Evolutionary conservation across 2,113 vertebrate species (phyloP).

Genomic region (Actinemys pallida): DNA sequence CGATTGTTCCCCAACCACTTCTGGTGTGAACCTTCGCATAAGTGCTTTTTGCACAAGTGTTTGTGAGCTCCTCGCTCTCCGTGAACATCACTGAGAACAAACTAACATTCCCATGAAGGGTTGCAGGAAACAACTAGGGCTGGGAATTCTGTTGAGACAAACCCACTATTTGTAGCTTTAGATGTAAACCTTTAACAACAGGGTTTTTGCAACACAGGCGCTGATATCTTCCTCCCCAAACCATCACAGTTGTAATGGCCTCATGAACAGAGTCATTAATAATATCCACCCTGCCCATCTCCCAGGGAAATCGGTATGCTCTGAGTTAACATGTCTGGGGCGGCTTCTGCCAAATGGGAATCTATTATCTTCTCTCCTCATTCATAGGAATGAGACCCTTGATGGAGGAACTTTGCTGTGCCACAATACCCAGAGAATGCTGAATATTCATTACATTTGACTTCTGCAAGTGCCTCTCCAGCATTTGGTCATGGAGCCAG

Average conservation of each 20-base stretch:
- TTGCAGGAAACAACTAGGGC: background rate
- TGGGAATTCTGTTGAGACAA: background rate
- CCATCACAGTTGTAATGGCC: background rate
- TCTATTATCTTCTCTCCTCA: constrained; percentile 65
- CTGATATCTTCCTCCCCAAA: background rate
- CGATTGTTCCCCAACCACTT: background rate
- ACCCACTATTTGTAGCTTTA: background rate
- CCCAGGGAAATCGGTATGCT: constrained; percentile 13
- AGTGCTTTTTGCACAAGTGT: background rate
- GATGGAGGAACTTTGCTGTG: constrained; percentile 54
- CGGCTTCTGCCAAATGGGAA: constrained; percentile 49
- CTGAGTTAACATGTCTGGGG: constrained; percentile 33
- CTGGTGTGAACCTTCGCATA: background rate
- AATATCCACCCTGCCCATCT: background rate
- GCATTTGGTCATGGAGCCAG: constrained; percentile 15
- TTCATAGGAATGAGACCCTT: constrained; percentile 42
- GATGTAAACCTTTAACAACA: background rate
- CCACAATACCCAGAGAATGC: constrained; percentile 48
- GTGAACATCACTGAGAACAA: background rate
- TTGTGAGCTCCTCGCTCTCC: background rate
- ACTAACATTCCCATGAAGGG: background rate
- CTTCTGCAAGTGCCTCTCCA: constrained; percentile 34
- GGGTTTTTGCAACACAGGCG: background rate
- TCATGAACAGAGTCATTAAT: constrained; percentile 42
- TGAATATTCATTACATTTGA: constrained; percentile 63